Percentiles rank a stretch among this genome's conserved stretches.
phyloP scores from a whole-genome alignment of 2,797 vertebrate species.

The Hirundo rustica region DNA sequence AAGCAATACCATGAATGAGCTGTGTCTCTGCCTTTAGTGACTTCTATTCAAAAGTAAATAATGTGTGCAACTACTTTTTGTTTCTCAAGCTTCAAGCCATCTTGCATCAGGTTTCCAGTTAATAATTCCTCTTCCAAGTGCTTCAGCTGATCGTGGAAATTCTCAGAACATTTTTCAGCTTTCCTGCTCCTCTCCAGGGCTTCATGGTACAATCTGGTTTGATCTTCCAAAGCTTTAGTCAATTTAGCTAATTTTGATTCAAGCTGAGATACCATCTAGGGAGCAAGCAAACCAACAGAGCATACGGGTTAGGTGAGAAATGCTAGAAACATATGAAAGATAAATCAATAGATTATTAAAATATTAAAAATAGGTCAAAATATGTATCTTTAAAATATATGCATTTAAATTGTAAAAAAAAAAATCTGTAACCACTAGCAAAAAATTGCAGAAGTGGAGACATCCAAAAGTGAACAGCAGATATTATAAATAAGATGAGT shows the following conservation, averaged over 20 bases:
- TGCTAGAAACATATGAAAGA: neutral
- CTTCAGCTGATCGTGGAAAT: constrained; percentile 78
- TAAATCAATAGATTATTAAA: neutral
- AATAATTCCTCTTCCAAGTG: constrained; percentile 82
- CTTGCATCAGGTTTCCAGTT: constrained; percentile 76
- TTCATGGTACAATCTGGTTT: constrained; percentile 75
- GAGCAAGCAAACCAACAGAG: constrained; percentile 38
- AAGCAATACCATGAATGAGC: neutral
- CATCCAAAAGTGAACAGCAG: neutral
- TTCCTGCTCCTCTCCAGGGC: constrained; percentile 77
- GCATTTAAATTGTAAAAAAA: neutral
- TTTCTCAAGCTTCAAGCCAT: constrained; percentile 80
- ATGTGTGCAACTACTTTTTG: constrained; percentile 78
- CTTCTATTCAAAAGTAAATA: neutral
- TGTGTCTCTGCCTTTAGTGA: neutral
- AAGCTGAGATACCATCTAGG: constrained; percentile 78
- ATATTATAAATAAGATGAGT: neutral
- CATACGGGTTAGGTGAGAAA: neutral
- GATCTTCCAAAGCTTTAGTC: constrained; percentile 77
- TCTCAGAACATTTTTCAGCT: constrained; percentile 80
- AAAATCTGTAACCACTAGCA: neutral
- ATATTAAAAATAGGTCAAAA: neutral
- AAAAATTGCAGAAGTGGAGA: neutral
- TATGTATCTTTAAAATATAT: neutral
- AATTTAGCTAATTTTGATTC: constrained; percentile 75